Base-by-base conservation (phyloP, 2,888 invertebrate species). In the Leuctra nigra region DNA sequence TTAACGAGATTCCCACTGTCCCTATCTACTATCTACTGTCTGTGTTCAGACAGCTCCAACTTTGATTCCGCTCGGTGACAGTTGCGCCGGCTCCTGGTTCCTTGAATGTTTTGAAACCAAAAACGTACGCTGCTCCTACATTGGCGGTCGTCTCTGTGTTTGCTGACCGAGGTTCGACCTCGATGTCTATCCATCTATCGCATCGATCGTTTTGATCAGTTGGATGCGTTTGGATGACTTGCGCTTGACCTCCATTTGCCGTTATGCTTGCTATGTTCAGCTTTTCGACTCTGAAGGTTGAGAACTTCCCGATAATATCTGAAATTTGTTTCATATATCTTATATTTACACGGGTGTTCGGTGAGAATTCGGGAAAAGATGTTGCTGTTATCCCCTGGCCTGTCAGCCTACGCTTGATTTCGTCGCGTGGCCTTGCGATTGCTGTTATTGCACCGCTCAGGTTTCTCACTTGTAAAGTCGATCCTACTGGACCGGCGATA, bases 351-450 rank as follows among this genome's bases (percentile, higher is more conserved):
- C 65, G 35, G 13, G 64, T 61, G 4, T 58, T 61, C 25, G 46
- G 35, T 20, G 63, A 56, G 53, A 61, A 65, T 54, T 66, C 65
- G 4, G 44, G 50, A 53, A 66, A 66, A 4, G 25, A 3, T n/a
- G 55, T 59, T 9, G 59, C 55, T 9, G 63, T 65, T 6, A 67
- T 66, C 3, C 64, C 63, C 22, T 59, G 63, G 13, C 65, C 65
- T 24, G 62, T 54, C 11, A 62, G 54, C 20, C 54, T 2, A 52
- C 60, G 60, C 18, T 29, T 25, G 4, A 62, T 63, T n/a, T n/a
- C n/a, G n/a, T n/a, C n/a, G n/a, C n/a, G n/a, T n/a, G n/a, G n/a
- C n/a, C n/a, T 7, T 11, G 25, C 39, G 14, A 4, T 13, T 7
- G 23, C 56, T n/a, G 35, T 24, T 1, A 23, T 48, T 3, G 16